Base-by-base conservation (phyloP, 2,797 vertebrate genomes). In the Chelon labrosus region DNA sequence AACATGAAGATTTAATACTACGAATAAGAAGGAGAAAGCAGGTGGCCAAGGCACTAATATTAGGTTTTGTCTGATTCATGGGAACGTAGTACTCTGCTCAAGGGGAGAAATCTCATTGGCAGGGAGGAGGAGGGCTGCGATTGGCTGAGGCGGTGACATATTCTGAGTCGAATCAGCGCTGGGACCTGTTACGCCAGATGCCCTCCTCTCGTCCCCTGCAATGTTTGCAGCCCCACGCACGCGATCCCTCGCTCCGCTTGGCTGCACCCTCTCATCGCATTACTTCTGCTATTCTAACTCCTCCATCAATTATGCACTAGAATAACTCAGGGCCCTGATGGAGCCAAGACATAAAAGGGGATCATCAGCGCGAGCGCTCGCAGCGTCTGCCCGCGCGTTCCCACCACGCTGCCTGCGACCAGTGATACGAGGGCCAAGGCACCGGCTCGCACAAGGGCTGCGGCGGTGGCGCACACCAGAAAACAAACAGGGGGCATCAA, bases 241-340 rank as follows among this genome's bases (percentile, higher is more conserved):
- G 95, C 94, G 91, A 95, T 94, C 89, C 85, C 85, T 85, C 82
- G 89, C 85, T 91, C 77, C 86, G 94, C 95, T 91, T 90, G 89
- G 27, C 91, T 94, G 94, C 93, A 94, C 95, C 93, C 96, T 97
- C 94, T 91, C 94, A 92, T 95, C 94, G 72, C 87, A 96, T 99
- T 98, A 98, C 94, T 99, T 99, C 95, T 68, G 96, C 98, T 98
- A 96, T 98, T 97, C 96, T 98, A 97, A 99, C 96, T 96, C 97
- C 96, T 97, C 95, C 96, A 99, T 99, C 97, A 98, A 98, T 99
- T 99, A 99, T 99, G 97, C 96, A 97, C 97, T 97, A 97, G 95
- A 98, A 99, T 98, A 98, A 98, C 97, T 98, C 95, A 89, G 94
- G 86, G 93, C 91, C 93, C 91, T 91, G 95, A 95, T 91, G 91